Evolutionary conservation across 1,140 invertebrate species (phyloP), one percentile per base, ranked within the genome.

Genomic region (Mya arenaria): DNA sequence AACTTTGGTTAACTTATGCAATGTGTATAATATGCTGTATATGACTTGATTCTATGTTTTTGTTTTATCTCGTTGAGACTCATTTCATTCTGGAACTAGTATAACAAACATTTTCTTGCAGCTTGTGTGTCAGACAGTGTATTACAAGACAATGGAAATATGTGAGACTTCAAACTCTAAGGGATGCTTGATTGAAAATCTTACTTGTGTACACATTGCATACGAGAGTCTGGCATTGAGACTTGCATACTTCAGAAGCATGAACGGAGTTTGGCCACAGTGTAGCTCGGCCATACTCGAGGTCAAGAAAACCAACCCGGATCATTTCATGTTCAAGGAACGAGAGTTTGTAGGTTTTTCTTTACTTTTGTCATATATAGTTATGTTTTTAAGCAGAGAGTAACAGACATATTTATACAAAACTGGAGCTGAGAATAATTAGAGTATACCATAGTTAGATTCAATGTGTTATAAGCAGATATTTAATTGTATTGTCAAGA

Each of bases 331-430:
- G 44, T 56, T 66, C 25, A 55, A 63, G 10, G 56, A 62, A 34
- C 36, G 63, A 10, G 56, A 75, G 52, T 75, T 75, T 63, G 73
- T 75, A 75, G 60, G 73, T 75, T 34, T 19, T 55, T 6, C n/a
- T n/a, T n/a, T n/a, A n/a, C n/a, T n/a, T n/a, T n/a, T n/a, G n/a
- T n/a, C n/a, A n/a, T n/a, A n/a, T n/a, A n/a, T n/a, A n/a, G n/a
- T n/a, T n/a, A n/a, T n/a, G n/a, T n/a, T n/a, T n/a, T n/a, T n/a
- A n/a, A n/a, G n/a, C n/a, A n/a, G n/a, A n/a, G n/a, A n/a, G n/a
- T n/a, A n/a, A n/a, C n/a, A n/a, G n/a, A n/a, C n/a, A n/a, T n/a
- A n/a, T n/a, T n/a, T n/a, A n/a, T n/a, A n/a, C n/a, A n/a, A n/a
- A n/a, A n/a, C n/a, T n/a, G n/a, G n/a, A n/a, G n/a, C n/a, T n/a